Base-by-base conservation (phyloP, 2,888 invertebrate genomes). In the Caenorhabditis sp. region DNA sequence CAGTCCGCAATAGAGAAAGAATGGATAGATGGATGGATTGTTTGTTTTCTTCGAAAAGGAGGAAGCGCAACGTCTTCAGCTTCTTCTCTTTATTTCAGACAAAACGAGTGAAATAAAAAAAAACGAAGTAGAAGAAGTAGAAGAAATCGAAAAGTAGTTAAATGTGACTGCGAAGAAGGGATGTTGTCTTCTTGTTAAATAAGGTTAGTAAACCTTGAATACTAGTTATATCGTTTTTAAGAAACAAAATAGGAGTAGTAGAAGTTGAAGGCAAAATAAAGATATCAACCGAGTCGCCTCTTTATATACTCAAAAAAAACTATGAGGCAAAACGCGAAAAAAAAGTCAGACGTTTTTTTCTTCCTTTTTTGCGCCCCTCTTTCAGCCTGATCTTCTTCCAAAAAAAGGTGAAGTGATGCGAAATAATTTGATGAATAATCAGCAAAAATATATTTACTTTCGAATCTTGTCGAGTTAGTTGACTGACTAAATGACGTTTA, bases 391-490 rank as follows among this genome's bases (percentile, higher is more conserved):
- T 43, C 43, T 43, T 43, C 43, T 10, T 17, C 43, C 6, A 43
- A 43, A 5, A 43, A 43, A 43, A 43, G 43, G 43, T 43, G 43
- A 43, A 43, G 43, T 43, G 43, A 43, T 43, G 43, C 43, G 43
- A 43, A 43, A 43, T 43, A 43, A 43, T 43, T 43, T 43, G 43
- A 43, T 43, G 43, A 43, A 43, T 43, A 43, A 43, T 43, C 43
- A 43, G 17, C 6, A 43, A 17, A 8, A 8, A 36, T 36, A 12
- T 43, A 5, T 43, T 43, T 43, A 43, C 12, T 43, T 17, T 43
- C 6, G 6, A 17, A 12, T 43, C 43, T 3, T 17, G 6, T 43
- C 17, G 43, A 17, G 12, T 43, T 36, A 8, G 36, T 12, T 36
- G 36, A n/a, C 36, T 43, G 43, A 43, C 10, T 43, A 3, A 43